Evolutionary conservation across 2,113 vertebrate genomes (phyloP).

Genomic region (Phycodurus eques): DNA sequence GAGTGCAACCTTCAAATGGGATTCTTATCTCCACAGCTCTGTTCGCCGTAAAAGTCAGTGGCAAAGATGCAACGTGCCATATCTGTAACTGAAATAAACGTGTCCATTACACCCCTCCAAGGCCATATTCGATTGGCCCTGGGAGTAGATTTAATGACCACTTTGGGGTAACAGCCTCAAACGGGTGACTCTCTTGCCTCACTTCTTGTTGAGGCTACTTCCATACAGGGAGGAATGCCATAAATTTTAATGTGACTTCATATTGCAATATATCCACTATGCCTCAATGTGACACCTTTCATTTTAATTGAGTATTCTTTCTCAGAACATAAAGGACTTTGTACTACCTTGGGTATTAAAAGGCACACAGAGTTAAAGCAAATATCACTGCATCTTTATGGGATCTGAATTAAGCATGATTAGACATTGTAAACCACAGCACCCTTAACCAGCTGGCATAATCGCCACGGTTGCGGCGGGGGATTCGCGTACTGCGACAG

Average conservation of each 20-base stretch:
- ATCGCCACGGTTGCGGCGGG: slow-evolving; percentile 37
- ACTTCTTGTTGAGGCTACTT: slow-evolving; percentile 23
- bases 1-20: slow-evolving; percentile 51
- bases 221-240: background rate
- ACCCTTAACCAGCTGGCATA: slow-evolving; percentile 61
- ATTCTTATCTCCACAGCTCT: slow-evolving; percentile 59
- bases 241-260: background rate
- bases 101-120: slow-evolving; percentile 62
- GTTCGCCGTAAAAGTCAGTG: slow-evolving; percentile 38
- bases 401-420: slow-evolving; percentile 47
- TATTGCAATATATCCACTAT: slow-evolving; percentile 10
- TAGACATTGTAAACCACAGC: slow-evolving; percentile 53
- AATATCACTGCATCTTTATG: slow-evolving; percentile 30
- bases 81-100: slow-evolving; percentile 61
- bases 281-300: background rate
- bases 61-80: slow-evolving; percentile 44
- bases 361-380: slow-evolving; percentile 8
- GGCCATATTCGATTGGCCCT: slow-evolving; percentile 52
- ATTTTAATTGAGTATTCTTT: slow-evolving; percentile 8
- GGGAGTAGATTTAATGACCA: slow-evolving; percentile 52
- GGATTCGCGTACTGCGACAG: slow-evolving; percentile 43
- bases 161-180: slow-evolving; percentile 45
- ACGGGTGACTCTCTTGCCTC: slow-evolving; percentile 22
- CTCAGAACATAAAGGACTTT: slow-evolving; percentile 17
- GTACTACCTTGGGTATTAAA: slow-evolving; percentile 3